Conservation (phyloP, 2,113 vertebrate genomes). For the Typhlomys cinereus region DNA sequence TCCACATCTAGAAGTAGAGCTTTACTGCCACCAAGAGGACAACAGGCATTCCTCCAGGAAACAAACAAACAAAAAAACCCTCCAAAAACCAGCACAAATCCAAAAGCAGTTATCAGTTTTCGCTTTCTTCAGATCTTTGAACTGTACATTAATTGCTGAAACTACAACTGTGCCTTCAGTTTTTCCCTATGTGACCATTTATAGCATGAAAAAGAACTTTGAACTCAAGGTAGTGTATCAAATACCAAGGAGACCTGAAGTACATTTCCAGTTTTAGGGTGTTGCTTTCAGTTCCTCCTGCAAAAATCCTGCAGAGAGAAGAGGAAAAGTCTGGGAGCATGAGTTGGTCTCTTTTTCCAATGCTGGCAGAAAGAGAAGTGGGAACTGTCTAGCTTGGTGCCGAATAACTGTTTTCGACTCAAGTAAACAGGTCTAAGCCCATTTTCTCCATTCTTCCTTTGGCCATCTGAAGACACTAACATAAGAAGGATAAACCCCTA, state of each 20-base stretch:
- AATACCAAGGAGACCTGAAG: neutral
- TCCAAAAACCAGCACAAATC: neutral
- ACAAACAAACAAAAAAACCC: neutral
- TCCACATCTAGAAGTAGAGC: neutral
- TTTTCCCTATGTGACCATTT: neutral
- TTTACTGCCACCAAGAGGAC: slow-evolving; percentile 79
- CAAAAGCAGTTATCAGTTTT: neutral
- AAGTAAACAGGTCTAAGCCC: neutral
- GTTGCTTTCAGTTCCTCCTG: neutral
- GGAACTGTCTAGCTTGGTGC: neutral
- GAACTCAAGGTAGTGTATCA: neutral
- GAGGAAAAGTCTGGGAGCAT: neutral
- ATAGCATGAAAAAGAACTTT: neutral
- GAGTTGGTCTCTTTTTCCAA: neutral
- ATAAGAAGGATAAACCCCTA: no score
- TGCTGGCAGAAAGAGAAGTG: neutral
- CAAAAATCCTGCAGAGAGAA: neutral
- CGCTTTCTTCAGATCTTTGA: neutral
- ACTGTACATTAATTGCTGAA: neutral
- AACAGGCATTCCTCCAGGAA: neutral
- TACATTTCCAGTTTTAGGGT: neutral
- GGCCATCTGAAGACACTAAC: neutral
- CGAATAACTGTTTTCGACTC: neutral
- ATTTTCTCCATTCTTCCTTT: neutral
- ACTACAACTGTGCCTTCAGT: neutral